phyloP scores from a whole-genome alignment of 1,140 invertebrate species.

The Dendrolimus kikuchii region DNA sequence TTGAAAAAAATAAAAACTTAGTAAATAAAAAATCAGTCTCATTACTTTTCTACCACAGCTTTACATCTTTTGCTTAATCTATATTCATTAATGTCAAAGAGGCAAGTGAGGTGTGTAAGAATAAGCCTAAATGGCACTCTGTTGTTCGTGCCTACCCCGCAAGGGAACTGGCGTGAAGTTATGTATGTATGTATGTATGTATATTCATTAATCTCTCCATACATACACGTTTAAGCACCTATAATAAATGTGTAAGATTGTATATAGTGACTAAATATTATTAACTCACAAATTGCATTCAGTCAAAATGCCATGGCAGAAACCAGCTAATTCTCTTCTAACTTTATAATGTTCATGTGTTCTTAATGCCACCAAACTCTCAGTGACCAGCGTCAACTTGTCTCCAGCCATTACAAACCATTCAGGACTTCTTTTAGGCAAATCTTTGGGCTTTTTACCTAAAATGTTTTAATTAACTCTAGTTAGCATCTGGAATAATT shows the following conservation, averaged over 20 bases:
- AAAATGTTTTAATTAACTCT: constrained; percentile 2
- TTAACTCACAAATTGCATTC: constrained; percentile 72
- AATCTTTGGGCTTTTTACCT: constrained; percentile 59
- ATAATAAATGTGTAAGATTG: neutral
- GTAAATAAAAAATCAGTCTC: too few relatives aligned
- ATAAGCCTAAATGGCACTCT: too few relatives aligned
- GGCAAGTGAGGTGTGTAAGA: too few relatives aligned
- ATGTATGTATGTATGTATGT: too few relatives aligned
- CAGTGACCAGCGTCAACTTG: constrained; percentile 70
- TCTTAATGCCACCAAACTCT: constrained; percentile 62
- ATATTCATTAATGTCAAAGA: too few relatives aligned
- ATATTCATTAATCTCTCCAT: neutral
- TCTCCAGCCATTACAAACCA: constrained; percentile 74
- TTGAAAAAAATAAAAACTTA: too few relatives aligned
- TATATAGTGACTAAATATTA: constrained; percentile 1
- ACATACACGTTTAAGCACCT: neutral
- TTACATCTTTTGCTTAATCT: too few relatives aligned
- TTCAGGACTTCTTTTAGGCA: constrained; percentile 52
- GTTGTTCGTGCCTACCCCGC: too few relatives aligned
- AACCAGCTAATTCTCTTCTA: constrained; percentile 69
- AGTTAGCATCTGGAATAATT: too few relatives aligned
- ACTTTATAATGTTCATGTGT: constrained; percentile 74
- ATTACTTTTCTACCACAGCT: too few relatives aligned
- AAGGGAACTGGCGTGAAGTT: too few relatives aligned
- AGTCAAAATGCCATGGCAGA: constrained; percentile 65